Evolutionary conservation across 2,797 vertebrate species (phyloP).

Genomic region (Pangasius krempfi): DNA sequence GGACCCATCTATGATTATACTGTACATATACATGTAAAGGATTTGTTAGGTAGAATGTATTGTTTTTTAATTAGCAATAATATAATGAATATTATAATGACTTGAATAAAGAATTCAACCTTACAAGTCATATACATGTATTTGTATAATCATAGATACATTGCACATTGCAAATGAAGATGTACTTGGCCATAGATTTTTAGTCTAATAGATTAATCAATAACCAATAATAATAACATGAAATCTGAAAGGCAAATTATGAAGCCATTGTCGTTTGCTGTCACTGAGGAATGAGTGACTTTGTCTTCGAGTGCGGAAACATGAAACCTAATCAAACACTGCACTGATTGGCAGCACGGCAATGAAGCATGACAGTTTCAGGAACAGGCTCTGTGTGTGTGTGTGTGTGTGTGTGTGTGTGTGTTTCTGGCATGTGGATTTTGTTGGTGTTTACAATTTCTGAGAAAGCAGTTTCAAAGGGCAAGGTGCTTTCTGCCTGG

Average conservation of each 20-base stretch:
- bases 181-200: slow-evolving; percentile 35
- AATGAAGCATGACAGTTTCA: slow-evolving; percentile 17
- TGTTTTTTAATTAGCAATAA: neutral
- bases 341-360: slow-evolving; percentile 28
- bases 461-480: slow-evolving; percentile 41
- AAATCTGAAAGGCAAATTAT: slow-evolving; percentile 48
- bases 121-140: neutral
- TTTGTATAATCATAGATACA: neutral
- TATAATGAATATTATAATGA: neutral
- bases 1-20: neutral
- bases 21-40: neutral
- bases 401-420: slow-evolving; percentile 9
- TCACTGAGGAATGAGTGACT: slow-evolving; percentile 27
- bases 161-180: slow-evolving; percentile 41
- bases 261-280: slow-evolving; percentile 24
- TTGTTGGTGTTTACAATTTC: slow-evolving; percentile 15
- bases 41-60: neutral
- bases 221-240: slow-evolving; percentile 45
- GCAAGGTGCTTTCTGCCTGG: slow-evolving; percentile 36
- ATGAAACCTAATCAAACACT: slow-evolving; percentile 36
- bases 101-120: neutral
- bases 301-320: slow-evolving; percentile 7
- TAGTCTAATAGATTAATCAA: slow-evolving; percentile 52
- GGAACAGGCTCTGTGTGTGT: neutral
- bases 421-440: slow-evolving; percentile 4